phyloP scores from a whole-genome alignment of 2,113 vertebrate species.

The Ailurus styani region DNA sequence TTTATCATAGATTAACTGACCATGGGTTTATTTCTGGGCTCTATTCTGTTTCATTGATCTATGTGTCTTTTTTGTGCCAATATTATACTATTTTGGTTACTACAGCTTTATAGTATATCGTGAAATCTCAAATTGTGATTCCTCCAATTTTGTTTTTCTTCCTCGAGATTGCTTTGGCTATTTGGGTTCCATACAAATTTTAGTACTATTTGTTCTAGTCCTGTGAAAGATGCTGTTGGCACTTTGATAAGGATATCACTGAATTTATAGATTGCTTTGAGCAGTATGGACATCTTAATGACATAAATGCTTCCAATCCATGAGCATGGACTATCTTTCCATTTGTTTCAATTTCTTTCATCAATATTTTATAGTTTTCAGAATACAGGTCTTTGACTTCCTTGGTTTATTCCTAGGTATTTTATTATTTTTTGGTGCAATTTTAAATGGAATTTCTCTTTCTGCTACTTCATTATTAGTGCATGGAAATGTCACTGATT shows the following conservation, averaged over 20 bases:
- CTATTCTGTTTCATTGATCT: no score
- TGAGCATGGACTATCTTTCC: not conserved
- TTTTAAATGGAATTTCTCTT: not conserved
- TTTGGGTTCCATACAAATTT: no score
- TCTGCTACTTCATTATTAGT: not conserved
- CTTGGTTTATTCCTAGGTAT: not conserved
- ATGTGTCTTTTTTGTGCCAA: no score
- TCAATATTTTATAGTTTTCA: not conserved
- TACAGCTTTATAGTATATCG: no score
- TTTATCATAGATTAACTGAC: not conserved
- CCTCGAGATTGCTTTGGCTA: no score
- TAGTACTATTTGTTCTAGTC: no score
- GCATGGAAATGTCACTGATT: not conserved
- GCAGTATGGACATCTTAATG: not conserved
- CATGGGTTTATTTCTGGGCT: not conserved
- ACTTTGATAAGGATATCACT: not conserved
- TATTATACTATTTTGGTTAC: no score
- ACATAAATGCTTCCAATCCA: not conserved
- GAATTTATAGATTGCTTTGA: not conserved
- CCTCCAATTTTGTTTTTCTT: no score
- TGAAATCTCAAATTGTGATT: no score
- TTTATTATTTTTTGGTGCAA: not conserved
- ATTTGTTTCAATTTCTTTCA: not conserved
- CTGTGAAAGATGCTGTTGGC: not conserved
- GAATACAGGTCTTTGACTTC: not conserved